Base-by-base conservation (phyloP, 2,113 vertebrate species). In the Colaptes auratus region DNA sequence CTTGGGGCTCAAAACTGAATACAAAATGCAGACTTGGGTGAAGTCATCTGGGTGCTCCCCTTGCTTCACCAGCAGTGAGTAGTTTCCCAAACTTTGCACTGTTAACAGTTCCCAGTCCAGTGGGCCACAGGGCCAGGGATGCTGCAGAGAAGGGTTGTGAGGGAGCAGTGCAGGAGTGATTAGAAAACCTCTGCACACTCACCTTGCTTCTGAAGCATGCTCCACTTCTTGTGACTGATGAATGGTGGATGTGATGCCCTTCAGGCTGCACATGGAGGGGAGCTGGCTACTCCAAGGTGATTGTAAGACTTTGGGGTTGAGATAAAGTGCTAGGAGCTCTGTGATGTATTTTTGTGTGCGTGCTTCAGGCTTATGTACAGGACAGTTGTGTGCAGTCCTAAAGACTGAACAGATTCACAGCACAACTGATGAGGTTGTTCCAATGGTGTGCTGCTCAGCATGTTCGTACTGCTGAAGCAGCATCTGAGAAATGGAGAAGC, bases 31-130 rank as follows among this genome's bases (percentile, higher is more conserved):
- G 44, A 81, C 59, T 36, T 73, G 33, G 31, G 23, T 88, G 87
- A 95, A 81, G 86, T 84, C 92, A 91, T 53, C 63, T 36, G 66
- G 6, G 15, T 84, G 44, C 66, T 95, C 50, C 66, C 44, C 14
- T 61, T 81, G 67, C 66, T 69, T 90, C 30, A 72, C 48, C 75
- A 55, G 11, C 25, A 84, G 35, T 48, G 64, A 52, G 35, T 20
- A 15, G 55, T 70, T 92, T 80, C 71, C 39, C 65, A 20, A 94
- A 35, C 6, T 78, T 77, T 50, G 69, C 3, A 10, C 39, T 71
- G 35, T 88, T 83, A 25, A 66, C 90, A 27, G 70, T 84, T 86
- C 90, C 67, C 78, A 71, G 75, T 90, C 48, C 52, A 92, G 65
- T 85, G 53, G 64, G 72, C 79, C 76, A 72, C 18, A 28, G 73